phyloP scores from a whole-genome alignment of 1,140 invertebrate species.

The Schlechtendalia chinensis region DNA sequence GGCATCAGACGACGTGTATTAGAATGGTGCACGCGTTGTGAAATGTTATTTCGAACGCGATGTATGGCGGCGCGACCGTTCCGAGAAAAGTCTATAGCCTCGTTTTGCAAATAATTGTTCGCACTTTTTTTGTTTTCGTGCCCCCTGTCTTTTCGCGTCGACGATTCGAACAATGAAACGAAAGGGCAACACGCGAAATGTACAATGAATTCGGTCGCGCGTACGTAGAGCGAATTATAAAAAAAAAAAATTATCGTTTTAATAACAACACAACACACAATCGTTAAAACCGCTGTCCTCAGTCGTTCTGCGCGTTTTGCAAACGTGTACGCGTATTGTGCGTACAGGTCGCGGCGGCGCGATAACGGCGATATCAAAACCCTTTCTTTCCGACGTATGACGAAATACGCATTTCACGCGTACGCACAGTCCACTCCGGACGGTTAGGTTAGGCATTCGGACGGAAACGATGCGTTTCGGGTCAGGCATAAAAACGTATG shows the following conservation, averaged over 20 bases:
- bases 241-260: not conserved
- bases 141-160: too few species aligned
- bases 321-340: not conserved
- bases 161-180: conserved; percentile 23
- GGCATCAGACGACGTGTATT: too few species aligned
- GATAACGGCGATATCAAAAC: conserved; percentile 1
- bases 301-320: conserved; percentile 13
- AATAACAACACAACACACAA: too few species aligned
- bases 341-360: not conserved
- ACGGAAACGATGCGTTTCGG: too few species aligned
- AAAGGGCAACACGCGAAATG: too few species aligned
- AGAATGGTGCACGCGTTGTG: too few species aligned
- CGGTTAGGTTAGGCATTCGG: too few species aligned
- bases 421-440: too few species aligned
- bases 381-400: not conserved
- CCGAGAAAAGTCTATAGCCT: conserved; percentile 6
- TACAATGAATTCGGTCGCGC: not conserved
- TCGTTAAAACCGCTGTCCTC: not conserved
- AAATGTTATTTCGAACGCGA: not conserved
- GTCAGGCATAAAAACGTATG: too few species aligned
- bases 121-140: conserved; percentile 7
- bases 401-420: too few species aligned
- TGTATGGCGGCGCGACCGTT: not conserved
- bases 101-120: not conserved
- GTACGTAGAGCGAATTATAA: not conserved